phyloP scores from a whole-genome alignment of 2,888 invertebrate species.

The Cylindroiulus punctatus region DNA sequence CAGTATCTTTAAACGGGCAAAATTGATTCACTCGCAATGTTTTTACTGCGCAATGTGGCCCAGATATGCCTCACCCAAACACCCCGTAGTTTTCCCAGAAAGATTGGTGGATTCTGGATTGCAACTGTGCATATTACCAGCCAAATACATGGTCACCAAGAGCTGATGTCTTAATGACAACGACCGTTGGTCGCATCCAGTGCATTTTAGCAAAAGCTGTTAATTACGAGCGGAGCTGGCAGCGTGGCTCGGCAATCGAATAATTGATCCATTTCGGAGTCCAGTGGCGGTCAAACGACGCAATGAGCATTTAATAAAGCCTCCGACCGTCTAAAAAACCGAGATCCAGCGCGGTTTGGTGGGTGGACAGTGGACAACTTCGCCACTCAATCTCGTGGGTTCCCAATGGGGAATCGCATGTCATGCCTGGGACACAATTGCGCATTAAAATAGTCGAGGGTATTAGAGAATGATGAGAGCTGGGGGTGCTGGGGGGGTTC shows the following conservation, averaged over 20 bases:
- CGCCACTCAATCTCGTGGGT: slow-evolving; percentile 29
- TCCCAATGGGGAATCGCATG: slow-evolving; percentile 40
- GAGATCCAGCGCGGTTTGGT: neutral
- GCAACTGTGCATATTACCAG: neutral
- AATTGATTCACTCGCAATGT: too few species aligned
- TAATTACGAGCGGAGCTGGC: neutral
- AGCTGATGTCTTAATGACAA: neutral
- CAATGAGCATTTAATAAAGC: neutral
- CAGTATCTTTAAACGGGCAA: too few species aligned
- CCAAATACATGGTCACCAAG: neutral
- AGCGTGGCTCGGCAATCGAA: neutral
- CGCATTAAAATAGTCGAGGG: slow-evolving; percentile 45
- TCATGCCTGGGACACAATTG: slow-evolving; percentile 43
- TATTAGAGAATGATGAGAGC: slow-evolving; percentile 39
- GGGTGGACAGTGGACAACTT: slow-evolving; percentile 13
- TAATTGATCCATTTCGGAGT: neutral
- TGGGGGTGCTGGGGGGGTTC: neutral
- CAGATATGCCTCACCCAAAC: too few species aligned
- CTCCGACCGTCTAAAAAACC: neutral
- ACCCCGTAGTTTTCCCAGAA: neutral
- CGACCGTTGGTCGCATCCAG: neutral
- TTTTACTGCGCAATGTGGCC: too few species aligned
- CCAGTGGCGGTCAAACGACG: neutral
- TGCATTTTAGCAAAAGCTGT: neutral
- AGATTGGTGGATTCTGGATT: neutral